Conservation (phyloP, 2,888 invertebrate species). For the Tuberolachnus salignus region DNA sequence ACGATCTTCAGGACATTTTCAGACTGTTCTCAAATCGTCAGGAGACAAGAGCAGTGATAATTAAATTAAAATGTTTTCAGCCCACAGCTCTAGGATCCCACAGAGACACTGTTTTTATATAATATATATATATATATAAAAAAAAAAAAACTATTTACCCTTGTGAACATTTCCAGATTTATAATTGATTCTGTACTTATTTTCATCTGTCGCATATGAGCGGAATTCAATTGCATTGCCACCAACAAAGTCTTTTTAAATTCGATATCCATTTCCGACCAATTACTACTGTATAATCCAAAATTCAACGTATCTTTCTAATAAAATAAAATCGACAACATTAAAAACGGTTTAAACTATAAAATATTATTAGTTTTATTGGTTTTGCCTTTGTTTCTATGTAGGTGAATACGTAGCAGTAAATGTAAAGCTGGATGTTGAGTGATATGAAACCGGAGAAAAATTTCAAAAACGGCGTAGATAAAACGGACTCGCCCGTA, state of each 20-base stretch:
- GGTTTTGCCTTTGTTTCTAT: slow-evolving; percentile 1
- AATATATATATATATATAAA: too few species aligned
- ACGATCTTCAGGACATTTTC: too few species aligned
- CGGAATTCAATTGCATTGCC: not conserved
- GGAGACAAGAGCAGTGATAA: too few species aligned
- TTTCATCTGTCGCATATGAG: not conserved
- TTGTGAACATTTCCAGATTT: slow-evolving; percentile 15
- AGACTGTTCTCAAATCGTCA: too few species aligned
- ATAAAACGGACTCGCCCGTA: not conserved
- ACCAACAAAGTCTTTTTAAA: slow-evolving; percentile 11
- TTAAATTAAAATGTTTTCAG: too few species aligned
- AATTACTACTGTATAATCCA: not conserved
- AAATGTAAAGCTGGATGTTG: not conserved
- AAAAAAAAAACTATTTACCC: not conserved
- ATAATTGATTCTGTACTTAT: not conserved
- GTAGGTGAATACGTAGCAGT: slow-evolving; percentile 3
- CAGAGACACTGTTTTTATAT: too few species aligned
- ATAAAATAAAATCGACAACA: not conserved
- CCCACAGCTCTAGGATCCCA: too few species aligned
- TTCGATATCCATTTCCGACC: not conserved
- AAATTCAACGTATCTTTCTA: slow-evolving; percentile 9
- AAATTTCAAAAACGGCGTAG: not conserved
- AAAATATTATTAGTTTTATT: not conserved
- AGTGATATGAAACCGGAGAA: not conserved
- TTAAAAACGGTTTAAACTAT: not conserved